A percentile compares a stretch with the other conserved stretches of the same genome.
Conservation (phyloP, 2,797 vertebrate genomes). For the Pachyuromys duprasi region DNA sequence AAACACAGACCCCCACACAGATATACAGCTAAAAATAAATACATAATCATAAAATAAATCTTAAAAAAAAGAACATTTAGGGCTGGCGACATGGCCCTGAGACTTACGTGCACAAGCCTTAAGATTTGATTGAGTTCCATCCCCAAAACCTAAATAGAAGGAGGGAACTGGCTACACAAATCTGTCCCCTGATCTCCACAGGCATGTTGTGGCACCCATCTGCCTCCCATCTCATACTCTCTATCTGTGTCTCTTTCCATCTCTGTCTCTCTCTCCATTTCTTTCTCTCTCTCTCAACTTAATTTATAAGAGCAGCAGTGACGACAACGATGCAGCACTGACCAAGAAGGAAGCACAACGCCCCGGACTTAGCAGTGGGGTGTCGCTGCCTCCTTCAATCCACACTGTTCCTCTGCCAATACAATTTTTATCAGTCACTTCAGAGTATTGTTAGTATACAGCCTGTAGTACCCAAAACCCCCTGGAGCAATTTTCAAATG, state of each 20-base stretch:
- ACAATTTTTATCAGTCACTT: constrained; percentile 64
- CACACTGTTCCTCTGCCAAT: constrained; percentile 53
- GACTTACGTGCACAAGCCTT: not conserved
- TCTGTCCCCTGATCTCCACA: not conserved
- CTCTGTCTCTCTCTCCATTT: not conserved
- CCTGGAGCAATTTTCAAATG: constrained; percentile 59
- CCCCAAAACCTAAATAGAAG: not conserved
- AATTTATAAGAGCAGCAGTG: not conserved
- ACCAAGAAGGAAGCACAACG: not conserved
- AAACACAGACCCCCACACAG: not conserved
- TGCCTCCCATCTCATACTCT: not conserved
- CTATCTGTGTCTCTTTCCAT: not conserved
- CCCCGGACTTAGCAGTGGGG: constrained; percentile 24
- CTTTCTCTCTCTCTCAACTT: not conserved
- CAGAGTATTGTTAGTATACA: constrained; percentile 13
- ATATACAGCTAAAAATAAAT: not conserved
- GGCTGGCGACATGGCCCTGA: not conserved
- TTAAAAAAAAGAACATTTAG: too few relatives aligned
- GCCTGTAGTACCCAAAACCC: constrained; percentile 49
- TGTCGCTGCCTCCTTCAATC: constrained; percentile 43
- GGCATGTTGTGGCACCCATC: not conserved
- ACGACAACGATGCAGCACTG: not conserved
- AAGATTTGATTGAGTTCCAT: not conserved
- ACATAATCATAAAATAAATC: not conserved
- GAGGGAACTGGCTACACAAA: not conserved